Base-by-base conservation (phyloP, 2,113 vertebrate genomes). In the Phalacrocorax brasilianus region DNA sequence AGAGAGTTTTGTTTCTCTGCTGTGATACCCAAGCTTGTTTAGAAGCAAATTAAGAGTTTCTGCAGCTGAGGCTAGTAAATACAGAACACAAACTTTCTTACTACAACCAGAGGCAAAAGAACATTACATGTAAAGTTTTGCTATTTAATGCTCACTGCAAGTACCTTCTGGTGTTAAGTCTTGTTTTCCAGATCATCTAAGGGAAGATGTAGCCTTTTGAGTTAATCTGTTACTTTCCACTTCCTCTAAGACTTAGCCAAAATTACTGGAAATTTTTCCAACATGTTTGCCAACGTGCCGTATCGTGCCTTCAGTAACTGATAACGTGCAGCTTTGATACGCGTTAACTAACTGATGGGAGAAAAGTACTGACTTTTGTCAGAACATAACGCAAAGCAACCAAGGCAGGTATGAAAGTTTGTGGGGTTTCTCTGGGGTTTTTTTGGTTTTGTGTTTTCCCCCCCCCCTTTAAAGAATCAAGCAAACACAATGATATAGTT, bases 181-280 rank as follows among this genome's bases (percentile, higher is more conserved):
- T 44, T 65, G 14, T 74, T 74, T 93, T 89, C 59, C 83, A 84
- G 61, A 81, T 85, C 74, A 89, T 70, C 52, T 53, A 75, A 87
- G 62, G 35, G 45, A 82, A 72, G 0, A 35, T 1, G 22, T 2
- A 72, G 53, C 73, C 86, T 74, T 91, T 79, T 61, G 44, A 87
- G n/a, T 89, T 75, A 42, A 82, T 79, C 53, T 89, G 40, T 71
- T 89, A 79, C 66, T 79, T 94, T 89, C 83, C 73, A 73, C 70
- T 93, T 92, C 86, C 94, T 82, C 30, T 55, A 82, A 71, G 49
- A 68, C n/a, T 89, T 68, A 8, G 62, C 77, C 80, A 75, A 79
- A 93, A 85, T 91, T 61, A 79, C 66, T 88, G 77, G 59, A 95
- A 93, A 89, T 70, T 74, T 62, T 93, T 91, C 86, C 89, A 91